Conservation (phyloP, 2,888 invertebrate species). For the Tiliacea citrago region DNA sequence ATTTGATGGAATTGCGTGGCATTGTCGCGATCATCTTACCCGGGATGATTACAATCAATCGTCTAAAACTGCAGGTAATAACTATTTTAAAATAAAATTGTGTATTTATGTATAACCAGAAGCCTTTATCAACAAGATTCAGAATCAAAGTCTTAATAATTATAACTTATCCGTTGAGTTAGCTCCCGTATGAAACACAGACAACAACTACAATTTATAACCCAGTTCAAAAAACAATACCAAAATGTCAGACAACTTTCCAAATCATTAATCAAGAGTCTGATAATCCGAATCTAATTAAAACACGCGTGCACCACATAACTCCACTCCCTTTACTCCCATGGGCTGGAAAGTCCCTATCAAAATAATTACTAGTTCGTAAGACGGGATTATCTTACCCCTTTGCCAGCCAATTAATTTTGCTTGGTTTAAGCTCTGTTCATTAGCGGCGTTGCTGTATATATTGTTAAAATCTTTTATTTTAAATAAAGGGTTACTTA, state of each 20-base stretch:
- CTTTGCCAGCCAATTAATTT: conserved; percentile 78
- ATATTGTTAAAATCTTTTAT: conserved; percentile 45
- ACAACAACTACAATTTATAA: not conserved
- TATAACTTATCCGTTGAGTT: not conserved
- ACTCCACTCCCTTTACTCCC: conserved; percentile 60
- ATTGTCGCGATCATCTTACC: no score
- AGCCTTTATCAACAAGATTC: not conserved
- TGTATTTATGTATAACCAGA: not conserved
- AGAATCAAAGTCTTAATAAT: not conserved
- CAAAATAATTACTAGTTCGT: conserved; percentile 80
- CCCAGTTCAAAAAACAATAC: conserved; percentile 42
- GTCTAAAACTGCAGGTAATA: no score
- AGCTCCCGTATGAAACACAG: no score
- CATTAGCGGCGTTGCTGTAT: conserved; percentile 66
- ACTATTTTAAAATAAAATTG: no score
- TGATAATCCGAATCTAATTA: conserved; percentile 85
- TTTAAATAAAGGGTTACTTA: not conserved
- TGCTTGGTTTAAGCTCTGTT: conserved; percentile 73
- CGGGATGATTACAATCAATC: no score
- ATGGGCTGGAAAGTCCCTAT: conserved; percentile 75
- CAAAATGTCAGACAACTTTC: conserved; percentile 40
- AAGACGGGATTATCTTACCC: conserved; percentile 74
- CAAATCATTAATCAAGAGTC: conserved; percentile 78
- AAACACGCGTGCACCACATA: conserved; percentile 75
- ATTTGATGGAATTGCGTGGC: no score